phyloP scores from a whole-genome alignment of 1,140 invertebrate species.

The Bilobella aurantiaca region DNA sequence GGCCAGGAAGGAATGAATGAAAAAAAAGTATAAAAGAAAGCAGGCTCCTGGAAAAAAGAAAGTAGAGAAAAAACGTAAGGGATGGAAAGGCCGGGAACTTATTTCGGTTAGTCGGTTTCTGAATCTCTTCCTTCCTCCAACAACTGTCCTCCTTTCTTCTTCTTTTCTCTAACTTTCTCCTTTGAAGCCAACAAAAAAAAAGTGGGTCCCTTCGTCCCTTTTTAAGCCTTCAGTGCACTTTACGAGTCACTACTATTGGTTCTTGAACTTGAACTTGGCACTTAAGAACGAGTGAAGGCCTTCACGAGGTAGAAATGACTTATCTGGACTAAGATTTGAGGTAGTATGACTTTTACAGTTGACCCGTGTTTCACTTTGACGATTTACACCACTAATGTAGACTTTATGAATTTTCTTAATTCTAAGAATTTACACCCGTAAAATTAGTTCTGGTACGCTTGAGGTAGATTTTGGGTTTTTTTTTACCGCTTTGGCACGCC shows the following conservation, averaged over 20 bases:
- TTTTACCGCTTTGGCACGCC: too few species aligned
- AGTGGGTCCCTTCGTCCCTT: background rate
- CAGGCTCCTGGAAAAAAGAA: background rate
- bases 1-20: background rate
- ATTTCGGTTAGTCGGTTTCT: conserved; percentile 16
- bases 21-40: conserved; percentile 6
- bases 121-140: conserved; percentile 7
- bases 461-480: too few species aligned
- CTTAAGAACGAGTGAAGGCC: too few species aligned
- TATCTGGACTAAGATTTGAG: too few species aligned
- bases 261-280: conserved; percentile 2
- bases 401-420: too few species aligned
- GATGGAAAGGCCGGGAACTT: conserved; percentile 4
- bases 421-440: too few species aligned
- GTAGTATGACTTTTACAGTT: too few species aligned
- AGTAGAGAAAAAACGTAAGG: background rate
- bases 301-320: too few species aligned
- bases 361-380: too few species aligned
- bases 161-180: conserved; percentile 3
- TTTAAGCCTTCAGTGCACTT: background rate
- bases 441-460: too few species aligned
- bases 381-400: too few species aligned
- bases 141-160: conserved; percentile 4
- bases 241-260: background rate
- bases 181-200: conserved; percentile 7